Base-by-base conservation (phyloP, 2,888 invertebrate species). In the Sarcophaga subvicina region DNA sequence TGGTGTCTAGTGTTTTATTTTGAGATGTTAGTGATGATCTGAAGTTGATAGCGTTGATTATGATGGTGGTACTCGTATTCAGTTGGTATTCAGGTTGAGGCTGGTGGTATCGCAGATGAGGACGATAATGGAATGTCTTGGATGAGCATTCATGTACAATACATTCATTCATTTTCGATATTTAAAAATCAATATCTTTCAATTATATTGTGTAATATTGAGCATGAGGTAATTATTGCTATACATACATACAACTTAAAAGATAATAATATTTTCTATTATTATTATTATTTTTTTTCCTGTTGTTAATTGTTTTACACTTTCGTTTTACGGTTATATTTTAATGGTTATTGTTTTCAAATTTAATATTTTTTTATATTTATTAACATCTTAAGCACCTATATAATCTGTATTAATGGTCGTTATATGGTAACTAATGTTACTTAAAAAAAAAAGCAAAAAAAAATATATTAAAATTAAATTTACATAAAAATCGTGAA, bases 401-500 rank as follows among this genome's bases (percentile, higher is more conserved):
- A 62, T 11, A n/a, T 62, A n/a, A n/a, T n/a, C 22, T 62, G 22
- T 20, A 20, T n/a, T 62, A 62, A 20, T 62, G 10, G n/a, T 22
- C 17, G 4, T 25, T 47, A 1, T 14, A 37, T 37, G 17, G n/a
- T 45, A 37, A 37, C 66, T 37, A 66, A 45, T n/a, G 14, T 37
- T 45, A 14, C 22, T 17, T 45, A 45, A 62, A 72, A 37, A 20
- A 22, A 22, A 22, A 22, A 20, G 20, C 20, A 66, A 37, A 22
- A 62, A 69, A 27, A 54, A 17, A 78, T 10, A 62, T 49, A 5
- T 25, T 27, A 60, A 77, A 75, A 75, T 59, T n/a, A 73, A 78
- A 81, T 84, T 59, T 75, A 84, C 81, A 87, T 72, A 84, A 84
- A 87, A 84, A 81, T 84, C 87, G 87, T 87, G 87, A 84, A 81